Evolutionary conservation across 2,113 vertebrate genomes (phyloP).

Genomic region (Peromyscus californicus): DNA sequence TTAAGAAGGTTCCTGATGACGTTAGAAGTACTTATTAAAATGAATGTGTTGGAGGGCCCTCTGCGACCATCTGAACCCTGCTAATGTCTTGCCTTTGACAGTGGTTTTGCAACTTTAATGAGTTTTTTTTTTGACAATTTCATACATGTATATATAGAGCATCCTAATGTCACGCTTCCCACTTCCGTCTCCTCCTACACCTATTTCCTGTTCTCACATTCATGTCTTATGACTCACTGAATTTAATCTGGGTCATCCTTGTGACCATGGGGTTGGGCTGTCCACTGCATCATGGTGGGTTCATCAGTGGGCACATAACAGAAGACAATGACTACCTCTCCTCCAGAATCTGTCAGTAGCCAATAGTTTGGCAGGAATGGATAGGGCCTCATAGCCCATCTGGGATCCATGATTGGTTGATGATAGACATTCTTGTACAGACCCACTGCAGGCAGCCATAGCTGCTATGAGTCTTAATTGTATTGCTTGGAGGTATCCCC

Average conservation of each 20-base stretch:
- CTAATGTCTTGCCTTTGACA: neutral
- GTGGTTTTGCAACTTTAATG: neutral
- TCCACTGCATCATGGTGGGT: neutral
- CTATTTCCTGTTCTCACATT: neutral
- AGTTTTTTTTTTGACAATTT: neutral
- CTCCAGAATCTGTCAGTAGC: neutral
- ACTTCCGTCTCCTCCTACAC: neutral
- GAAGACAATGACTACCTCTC: neutral
- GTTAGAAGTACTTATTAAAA: constrained; percentile 31
- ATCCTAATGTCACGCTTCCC: neutral
- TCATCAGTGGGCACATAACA: neutral
- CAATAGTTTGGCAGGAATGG: neutral
- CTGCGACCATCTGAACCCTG: neutral
- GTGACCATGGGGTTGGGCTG: neutral
- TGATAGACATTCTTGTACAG: neutral
- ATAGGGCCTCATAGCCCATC: too few relatives aligned
- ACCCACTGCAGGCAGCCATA: neutral
- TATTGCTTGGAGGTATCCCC: neutral
- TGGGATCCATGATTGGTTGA: too few relatives aligned
- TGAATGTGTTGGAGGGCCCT: neutral
- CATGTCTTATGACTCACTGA: neutral
- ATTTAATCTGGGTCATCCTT: neutral
- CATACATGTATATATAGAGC: neutral
- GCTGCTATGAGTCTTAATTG: neutral
- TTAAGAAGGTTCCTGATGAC: neutral